Evolutionary conservation across 2,797 vertebrate species (phyloP), one percentile per base, ranked within the genome.

Genomic region (Gobionotothen gibberifrons): DNA sequence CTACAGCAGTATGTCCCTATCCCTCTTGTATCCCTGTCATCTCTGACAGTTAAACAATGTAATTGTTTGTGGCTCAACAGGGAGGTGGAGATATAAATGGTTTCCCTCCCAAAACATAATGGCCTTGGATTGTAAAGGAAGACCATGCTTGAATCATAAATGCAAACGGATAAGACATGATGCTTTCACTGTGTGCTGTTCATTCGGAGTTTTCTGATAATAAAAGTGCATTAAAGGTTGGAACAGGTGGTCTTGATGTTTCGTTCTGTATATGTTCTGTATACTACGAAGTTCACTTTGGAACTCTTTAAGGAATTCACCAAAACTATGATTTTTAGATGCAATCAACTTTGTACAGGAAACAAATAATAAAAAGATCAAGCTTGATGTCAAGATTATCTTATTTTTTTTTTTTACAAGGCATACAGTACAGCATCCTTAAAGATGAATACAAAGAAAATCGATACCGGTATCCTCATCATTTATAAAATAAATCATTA

Each of bases 21-120:
- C 43, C 69, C 22, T 56, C 77, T 56, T 73, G 78, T 72, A 83
- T 76, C 67, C 63, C 67, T 66, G 67, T 77, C 79, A 86, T 79
- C 57, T 72, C 9, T 79, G 79, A 82, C 62, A 72, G 64, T 82
- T 67, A 67, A 65, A 76, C 68, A 80, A 72, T 70, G 69, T 14
- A 76, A 68, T 63, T 66, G 73, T 69, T 76, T 74, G 58, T 36
- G 49, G 32, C 40, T 67, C 44, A 44, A 43, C 73, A 65, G 65
- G 11, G 4, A 62, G 57, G 53, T 22, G 32, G 26, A 5, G 53
- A 72, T 82, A 84, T 79, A 82, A 77, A 86, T 72, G 76, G 52
- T 76, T 74, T 79, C 42, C 77, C 66, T 75, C 56, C 56, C 48
- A 82, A 73, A 68, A 71, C 72, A 78, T 69, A 78, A 77, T 60